Conservation (phyloP, 1,140 invertebrate genomes). For the Lepeophtheirus salmonis region DNA sequence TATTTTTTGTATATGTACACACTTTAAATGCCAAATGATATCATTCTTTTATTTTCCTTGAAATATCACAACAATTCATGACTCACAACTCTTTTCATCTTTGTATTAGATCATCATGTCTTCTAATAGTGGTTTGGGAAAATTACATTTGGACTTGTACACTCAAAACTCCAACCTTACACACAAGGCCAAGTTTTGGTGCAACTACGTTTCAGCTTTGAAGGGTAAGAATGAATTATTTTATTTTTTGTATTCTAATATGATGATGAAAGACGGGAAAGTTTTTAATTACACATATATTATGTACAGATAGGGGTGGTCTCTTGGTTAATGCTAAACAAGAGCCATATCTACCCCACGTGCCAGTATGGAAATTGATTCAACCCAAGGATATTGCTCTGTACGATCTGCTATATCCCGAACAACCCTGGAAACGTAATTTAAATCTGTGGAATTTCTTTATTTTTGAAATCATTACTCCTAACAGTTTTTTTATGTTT, state of each 20-base stretch:
- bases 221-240: conserved; percentile 10
- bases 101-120: too few relatives aligned
- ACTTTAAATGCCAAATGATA: too few relatives aligned
- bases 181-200: conserved; percentile 19
- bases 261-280: too few relatives aligned
- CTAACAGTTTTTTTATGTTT: too few relatives aligned
- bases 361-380: not conserved
- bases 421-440: not conserved
- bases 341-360: not conserved
- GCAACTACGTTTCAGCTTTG: conserved; percentile 15
- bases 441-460: not conserved
- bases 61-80: too few relatives aligned
- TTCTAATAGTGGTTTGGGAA: conserved; percentile 10
- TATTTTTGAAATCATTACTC: too few relatives aligned
- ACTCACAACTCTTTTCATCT: too few relatives aligned
- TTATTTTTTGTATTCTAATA: not conserved
- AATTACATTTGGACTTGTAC: conserved; percentile 17
- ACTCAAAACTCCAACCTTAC: conserved; percentile 13
- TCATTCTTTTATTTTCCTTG: too few relatives aligned
- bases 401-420: not conserved
- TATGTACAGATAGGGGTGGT: not conserved
- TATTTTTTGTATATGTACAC: too few relatives aligned
- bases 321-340: not conserved
- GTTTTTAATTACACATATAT: too few relatives aligned
- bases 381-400: not conserved